Evolutionary conservation across 1,140 invertebrate species (phyloP), one percentile per base, ranked within the genome.

Genomic region (Cotesia glomerata): DNA sequence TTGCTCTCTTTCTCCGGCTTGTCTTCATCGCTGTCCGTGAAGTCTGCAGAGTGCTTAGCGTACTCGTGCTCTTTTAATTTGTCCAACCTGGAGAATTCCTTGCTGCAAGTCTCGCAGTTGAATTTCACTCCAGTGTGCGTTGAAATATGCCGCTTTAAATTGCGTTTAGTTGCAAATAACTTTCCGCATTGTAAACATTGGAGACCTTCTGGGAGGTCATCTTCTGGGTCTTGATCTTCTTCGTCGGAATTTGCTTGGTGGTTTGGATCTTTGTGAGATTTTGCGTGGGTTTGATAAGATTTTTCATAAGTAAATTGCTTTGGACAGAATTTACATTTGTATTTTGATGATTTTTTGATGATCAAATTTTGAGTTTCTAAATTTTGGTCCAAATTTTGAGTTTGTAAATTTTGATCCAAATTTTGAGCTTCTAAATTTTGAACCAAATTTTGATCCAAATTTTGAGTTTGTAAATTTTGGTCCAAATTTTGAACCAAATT

Each of bases 131-230:
- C 83, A 54, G 79, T 84, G 49, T 85, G 84, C 5, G 82, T 85
- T 5, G 78, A 77, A 7, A 85, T 73, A 64, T 85, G 84, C 35
- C 83, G 82, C 26, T 85, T 85, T 1, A 85, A 68, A 69, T 85
- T 85, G 52, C 82, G 77, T 7, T 83, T 79, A 9, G 84, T 85
- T 4, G 82, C 81, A 67, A 85, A 84, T 5, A 85, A 62, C 73
- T 84, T 83, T 13, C 84, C 84, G 70, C 84, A 85, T 45, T 84
- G 79, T 32, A 79, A 85, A 18, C 84, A 85, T 13, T 85, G 83
- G 8, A 84, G 26, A 68, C 76, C 80, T 16, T 65, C 18, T 0
- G 80, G 79, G 34, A 82, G 69, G 56, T 81, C 78, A 32, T 80
- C 78, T 26, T 79, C 72, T 13, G 11, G 11, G 39, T 80, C 74